phyloP scores from a whole-genome alignment of 2,797 vertebrate genomes.

The Lepus townsendii region DNA sequence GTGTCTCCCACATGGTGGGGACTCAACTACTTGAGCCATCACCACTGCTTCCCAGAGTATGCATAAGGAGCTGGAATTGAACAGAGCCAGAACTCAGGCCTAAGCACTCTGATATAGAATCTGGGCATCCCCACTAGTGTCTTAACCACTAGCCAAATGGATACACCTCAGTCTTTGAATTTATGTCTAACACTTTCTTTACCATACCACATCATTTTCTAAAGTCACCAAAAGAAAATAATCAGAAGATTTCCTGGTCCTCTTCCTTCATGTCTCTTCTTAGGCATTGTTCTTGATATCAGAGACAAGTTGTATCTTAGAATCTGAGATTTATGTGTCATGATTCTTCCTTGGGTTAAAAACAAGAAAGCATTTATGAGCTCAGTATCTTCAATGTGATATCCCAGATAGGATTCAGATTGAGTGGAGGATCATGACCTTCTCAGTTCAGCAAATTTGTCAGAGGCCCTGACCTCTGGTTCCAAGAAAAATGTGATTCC shows the following conservation, averaged over 20 bases:
- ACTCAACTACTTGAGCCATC: too few relatives aligned
- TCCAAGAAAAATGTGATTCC: not conserved
- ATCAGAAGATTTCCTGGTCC: not conserved
- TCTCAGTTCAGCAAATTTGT: not conserved
- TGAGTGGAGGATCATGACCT: not conserved
- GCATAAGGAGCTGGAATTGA: too few relatives aligned
- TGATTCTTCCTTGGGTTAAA: not conserved
- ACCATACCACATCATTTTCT: not conserved
- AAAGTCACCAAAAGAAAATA: not conserved
- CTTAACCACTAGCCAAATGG: too few relatives aligned
- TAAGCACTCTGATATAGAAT: too few relatives aligned
- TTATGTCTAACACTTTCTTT: not conserved
- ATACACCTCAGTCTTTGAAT: not conserved
- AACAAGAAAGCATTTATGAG: not conserved
- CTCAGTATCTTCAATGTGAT: not conserved
- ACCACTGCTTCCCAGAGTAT: too few relatives aligned
- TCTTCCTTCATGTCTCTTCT: not conserved
- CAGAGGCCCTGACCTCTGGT: not conserved
- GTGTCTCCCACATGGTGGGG: too few relatives aligned
- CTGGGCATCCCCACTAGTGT: too few relatives aligned
- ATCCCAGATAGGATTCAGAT: not conserved
- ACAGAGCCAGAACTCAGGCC: too few relatives aligned
- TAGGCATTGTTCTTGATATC: not conserved
- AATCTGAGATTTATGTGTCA: not conserved
- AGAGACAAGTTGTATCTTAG: not conserved